Evolutionary conservation across 1,140 invertebrate genomes (phyloP), one percentile per base, ranked within the genome.

Genomic region (Listronotus bonariensis): DNA sequence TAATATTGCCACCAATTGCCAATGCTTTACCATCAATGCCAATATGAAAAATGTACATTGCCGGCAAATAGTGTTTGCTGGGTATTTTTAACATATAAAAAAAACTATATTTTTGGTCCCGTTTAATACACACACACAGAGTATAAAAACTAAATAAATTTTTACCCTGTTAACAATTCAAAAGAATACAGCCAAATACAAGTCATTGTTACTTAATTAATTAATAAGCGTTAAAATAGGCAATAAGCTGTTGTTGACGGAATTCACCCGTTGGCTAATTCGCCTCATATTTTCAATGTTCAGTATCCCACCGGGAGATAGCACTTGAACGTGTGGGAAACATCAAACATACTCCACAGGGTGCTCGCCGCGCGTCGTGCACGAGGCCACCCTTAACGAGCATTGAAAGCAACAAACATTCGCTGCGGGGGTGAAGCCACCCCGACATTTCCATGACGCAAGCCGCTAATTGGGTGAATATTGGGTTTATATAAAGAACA

Each of bases 311-410:
- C 58, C 56, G 58, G 67, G 65, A 73, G 55, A 17, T 64, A 61
- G 69, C 71, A 73, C 71, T 73, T 69, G 68, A 73, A 68, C 69
- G 71, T 73, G 71, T 73, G 71, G 71, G 71, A 73, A 73, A 73
- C 67, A 73, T 67, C 69, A 71, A 73, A 73, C 71, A 71, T 59
- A 57, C 67, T 51, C 71, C 51, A 62, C 69, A 67, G 71, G 71
- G 56, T 38, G 12, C 54, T 15, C 38, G 56, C n/a, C 53, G 52
- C 46, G 65, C 69, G 71, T 61, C 51, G 7, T 54, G 42, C 66
- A 72, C 68, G 66, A 52, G 67, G 51, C 68, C 61, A 46, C 61
- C 65, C 54, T 57, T 72, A 72, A 68, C 61, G 57, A 65, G 59
- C 45, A 60, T 60, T 60, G 41, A 40, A 60, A 60, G 43, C 36